Evolutionary conservation across 2,888 invertebrate species (phyloP), one percentile per base, ranked within the genome.

Genomic region (Tetragonula carbonaria): DNA sequence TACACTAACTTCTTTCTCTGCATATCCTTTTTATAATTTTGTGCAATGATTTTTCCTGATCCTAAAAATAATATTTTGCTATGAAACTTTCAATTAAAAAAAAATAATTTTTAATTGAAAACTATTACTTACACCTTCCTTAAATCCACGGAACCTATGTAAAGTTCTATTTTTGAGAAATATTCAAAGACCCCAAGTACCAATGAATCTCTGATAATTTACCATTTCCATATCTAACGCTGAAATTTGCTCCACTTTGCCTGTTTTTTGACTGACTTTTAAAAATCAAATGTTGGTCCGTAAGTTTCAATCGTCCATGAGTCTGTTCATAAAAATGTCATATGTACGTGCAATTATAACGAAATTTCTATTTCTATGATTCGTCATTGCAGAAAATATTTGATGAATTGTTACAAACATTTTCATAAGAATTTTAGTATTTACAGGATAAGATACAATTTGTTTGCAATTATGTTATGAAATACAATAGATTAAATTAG

Each of bases 261-360:
- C 99, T 0, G 99, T 99, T 95, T 23, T 98, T 99, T 96, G 97
- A 95, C 99, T 96, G 97, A 95, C 99, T 99, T 94, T 99, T 99
- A 94, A 99, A 99, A 71, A 98, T 96, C 57, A 99, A 97, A 91
- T 96, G 97, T 92, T 98, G 97, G 87, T 98, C 98, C 0, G 98
- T 98, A 94, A 99, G 96, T 95, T 99, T 99, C 57, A 99, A 95
- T 83, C 98, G 96, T 0, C 99, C 99, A 13, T 59, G 97, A 73
- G 98, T 97, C 99, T 99, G 33, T 23, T n/a, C 23, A n/a, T 68
- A 51, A 28, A 13, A 74, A 82, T 63, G 4, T 18, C 5, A 57
- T 5, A 51, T n/a, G 50, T 51, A 21, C 59, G 16, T 55, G 14
- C n/a, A 5, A 14, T 59, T 59, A n/a, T n/a, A 80, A 78, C 77